Evolutionary conservation across 1,140 invertebrate genomes (phyloP), one percentile per base, ranked within the genome.

Genomic region (Anadara kagoshimensis): DNA sequence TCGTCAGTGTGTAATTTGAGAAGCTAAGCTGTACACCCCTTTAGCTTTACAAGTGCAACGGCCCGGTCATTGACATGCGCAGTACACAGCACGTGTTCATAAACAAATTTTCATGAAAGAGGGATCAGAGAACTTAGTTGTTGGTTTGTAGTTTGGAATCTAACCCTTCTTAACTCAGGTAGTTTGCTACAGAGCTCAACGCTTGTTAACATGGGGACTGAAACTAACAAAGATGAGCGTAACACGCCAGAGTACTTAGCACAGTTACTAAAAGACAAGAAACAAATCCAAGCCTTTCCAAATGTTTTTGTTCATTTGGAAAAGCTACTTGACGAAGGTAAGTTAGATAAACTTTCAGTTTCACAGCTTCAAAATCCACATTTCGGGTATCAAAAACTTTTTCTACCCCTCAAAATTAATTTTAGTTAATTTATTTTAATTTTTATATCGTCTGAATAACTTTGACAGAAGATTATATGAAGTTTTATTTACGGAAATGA

Each of bases 261-360:
- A 90, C 98, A 99, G 92, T 94, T 99, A 91, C 93, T 99, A 87
- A 99, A 99, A 93, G 98, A 99, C 93, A 97, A 98, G 92, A 99
- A 99, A 93, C 97, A 99, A 93, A 93, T 99, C 86, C 96, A 96
- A 85, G 97, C 97, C 88, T 98, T 99, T 92, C 98, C 98, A 78
- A 99, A 98, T 93, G 96, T 99, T 89, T 99, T 99, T 92, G 94
- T 98, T 91, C 98, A 99, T 92, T 94, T 99, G 86, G 98, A 99
- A 92, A 93, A 98, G 90, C 94, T 99, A 83, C 93, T 99, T 86
- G 98, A 99, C 89, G 98, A 99, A 95, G 98, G 98, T 99, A 94
- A 93, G 94, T 89, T 73, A 45, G 7, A 36, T 36, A 36, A 36
- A 36, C 29, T 36, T 36, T 36, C 29, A 36, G 29, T 36, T 36